A percentile compares a stretch with the other conserved stretches of the same genome.
These are phyloP conservation scores for Neocrepidodera transversa DNA, from an alignment of 2,888 invertebrate species.

Conservation along the genomic window DNA sequence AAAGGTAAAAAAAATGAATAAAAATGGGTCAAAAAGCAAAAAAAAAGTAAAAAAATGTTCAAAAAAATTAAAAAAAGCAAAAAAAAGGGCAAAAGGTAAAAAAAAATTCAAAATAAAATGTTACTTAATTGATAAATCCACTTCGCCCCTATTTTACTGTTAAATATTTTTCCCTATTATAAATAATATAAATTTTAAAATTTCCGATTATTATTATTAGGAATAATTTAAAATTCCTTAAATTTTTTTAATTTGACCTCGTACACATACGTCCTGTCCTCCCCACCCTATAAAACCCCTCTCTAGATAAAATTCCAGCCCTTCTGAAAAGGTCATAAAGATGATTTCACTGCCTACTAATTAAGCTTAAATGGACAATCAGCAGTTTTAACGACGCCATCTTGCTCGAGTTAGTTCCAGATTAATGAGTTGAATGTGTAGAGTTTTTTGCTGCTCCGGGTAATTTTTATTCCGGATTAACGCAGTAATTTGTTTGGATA, in stretches of 20 bases:
- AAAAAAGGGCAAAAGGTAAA: too few species aligned
- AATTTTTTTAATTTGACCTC: background rate
- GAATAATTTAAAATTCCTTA: too few species aligned
- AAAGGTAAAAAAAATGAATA: too few species aligned
- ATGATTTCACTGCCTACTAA: slow-evolving; percentile 57
- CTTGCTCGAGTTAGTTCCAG: slow-evolving; percentile 57
- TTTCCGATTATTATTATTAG: too few species aligned
- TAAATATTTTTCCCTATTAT: too few species aligned
- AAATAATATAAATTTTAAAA: too few species aligned
- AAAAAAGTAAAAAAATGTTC: too few species aligned
- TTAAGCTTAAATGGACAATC: slow-evolving; percentile 60
- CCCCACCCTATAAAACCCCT: background rate
- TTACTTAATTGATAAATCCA: too few species aligned
- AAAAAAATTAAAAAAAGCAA: too few species aligned
- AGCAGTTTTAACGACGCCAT: slow-evolving; percentile 59
- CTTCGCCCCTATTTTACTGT: too few species aligned
- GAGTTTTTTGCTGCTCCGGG: slow-evolving; percentile 42
- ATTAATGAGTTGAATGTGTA: slow-evolving; percentile 54
- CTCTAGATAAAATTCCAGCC: slow-evolving; percentile 9
- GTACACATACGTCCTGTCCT: background rate
- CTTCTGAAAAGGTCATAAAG: slow-evolving; percentile 46
- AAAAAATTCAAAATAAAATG: too few species aligned
- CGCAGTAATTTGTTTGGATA: slow-evolving; percentile 51
- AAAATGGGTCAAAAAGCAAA: too few species aligned
- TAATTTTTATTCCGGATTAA: slow-evolving; percentile 47